Evolutionary conservation across 2,888 invertebrate genomes (phyloP).

Genomic region (Theretra japonica): DNA sequence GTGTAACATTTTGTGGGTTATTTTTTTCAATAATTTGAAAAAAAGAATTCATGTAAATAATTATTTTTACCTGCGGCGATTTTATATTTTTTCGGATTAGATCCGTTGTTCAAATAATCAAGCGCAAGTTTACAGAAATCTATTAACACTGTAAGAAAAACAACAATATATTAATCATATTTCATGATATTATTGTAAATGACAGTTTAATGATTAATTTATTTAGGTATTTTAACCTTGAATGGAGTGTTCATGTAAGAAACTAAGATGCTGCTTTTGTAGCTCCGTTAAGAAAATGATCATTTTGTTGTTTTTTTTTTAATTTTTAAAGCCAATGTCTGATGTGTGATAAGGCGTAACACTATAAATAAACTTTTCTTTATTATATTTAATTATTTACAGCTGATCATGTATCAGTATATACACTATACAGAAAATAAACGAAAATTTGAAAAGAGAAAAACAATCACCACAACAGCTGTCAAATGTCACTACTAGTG

Average conservation of each 20-base stretch:
- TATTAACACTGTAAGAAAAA: conserved; percentile 83
- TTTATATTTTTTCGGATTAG: conserved; percentile 85
- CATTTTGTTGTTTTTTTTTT: conserved; percentile 53
- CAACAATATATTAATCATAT: background rate
- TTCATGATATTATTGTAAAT: background rate
- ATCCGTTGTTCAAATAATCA: conserved; percentile 88
- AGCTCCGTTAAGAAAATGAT: conserved; percentile 78
- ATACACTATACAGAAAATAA: too few species aligned
- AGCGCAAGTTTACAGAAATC: conserved; percentile 89
- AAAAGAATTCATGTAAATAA: background rate
- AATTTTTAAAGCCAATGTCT: background rate
- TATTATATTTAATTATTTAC: too few species aligned
- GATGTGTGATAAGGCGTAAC: too few species aligned
- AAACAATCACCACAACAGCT: background rate
- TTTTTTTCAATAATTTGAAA: background rate
- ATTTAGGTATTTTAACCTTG: conserved; percentile 56
- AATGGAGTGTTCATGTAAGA: conserved; percentile 68
- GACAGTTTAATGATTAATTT: background rate
- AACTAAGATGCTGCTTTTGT: conserved; percentile 73
- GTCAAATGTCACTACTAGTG: background rate
- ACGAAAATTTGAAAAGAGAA: background rate
- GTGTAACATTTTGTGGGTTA: background rate
- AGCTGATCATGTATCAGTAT: too few species aligned
- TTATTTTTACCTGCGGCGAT: conserved; percentile 85
- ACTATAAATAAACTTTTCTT: too few species aligned